Evolutionary conservation across 2,888 invertebrate genomes (phyloP).

Genomic region (Andrena flavipes): DNA sequence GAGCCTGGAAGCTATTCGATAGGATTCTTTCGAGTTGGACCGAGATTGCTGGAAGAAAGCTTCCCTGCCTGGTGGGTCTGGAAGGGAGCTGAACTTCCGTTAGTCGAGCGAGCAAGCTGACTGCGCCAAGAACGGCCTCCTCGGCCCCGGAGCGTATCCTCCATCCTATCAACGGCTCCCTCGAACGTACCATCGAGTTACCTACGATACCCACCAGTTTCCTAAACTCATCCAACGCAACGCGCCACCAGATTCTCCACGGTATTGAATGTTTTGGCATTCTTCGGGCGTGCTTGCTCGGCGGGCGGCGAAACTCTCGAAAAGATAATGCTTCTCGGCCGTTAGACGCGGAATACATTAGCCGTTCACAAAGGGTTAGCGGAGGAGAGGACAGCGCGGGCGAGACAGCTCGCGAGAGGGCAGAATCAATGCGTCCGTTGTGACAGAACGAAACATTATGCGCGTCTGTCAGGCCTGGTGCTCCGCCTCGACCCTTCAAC

Average conservation of each 20-base stretch:
- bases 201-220: neutral
- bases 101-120: neutral
- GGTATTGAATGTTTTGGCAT: conserved; percentile 6
- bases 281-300: neutral
- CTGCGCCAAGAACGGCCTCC: neutral
- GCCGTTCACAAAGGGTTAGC: conserved; percentile 42
- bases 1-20: neutral
- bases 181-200: neutral
- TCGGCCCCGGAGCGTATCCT: neutral
- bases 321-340: conserved; percentile 37
- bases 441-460: conserved; percentile 51
- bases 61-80: too few relatives aligned
- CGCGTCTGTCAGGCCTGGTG: conserved; percentile 27
- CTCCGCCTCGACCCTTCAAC: conserved; percentile 23
- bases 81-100: neutral
- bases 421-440: conserved; percentile 43
- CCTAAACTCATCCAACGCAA: neutral
- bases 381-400: conserved; percentile 6
- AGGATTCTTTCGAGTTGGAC: neutral
- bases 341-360: conserved; percentile 53
- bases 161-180: neutral
- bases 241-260: neutral
- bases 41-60: neutral
- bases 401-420: neutral
- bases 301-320: neutral